A percentile compares a stretch with the other conserved stretches of the same genome.
Conservation (phyloP, 2,113 vertebrate species). For the Xiphophorus couchianus region DNA sequence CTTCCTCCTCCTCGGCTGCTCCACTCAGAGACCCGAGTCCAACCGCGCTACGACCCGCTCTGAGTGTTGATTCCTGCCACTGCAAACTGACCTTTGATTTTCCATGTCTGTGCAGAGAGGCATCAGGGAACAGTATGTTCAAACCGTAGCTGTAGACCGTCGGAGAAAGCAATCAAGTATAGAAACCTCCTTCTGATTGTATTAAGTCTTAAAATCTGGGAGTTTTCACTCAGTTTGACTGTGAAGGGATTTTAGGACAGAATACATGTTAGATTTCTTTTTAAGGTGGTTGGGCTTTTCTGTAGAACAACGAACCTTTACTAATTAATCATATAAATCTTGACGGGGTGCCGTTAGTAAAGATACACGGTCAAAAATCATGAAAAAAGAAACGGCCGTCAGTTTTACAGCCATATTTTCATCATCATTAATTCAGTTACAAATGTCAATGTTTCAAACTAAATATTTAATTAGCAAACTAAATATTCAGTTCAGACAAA, state of each 20-base stretch:
- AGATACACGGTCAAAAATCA: too few species aligned
- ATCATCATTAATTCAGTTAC: too few species aligned
- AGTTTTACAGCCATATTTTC: too few species aligned
- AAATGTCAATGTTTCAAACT: too few species aligned
- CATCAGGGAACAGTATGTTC: conserved; percentile 86
- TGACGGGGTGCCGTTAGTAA: background rate
- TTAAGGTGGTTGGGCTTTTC: conserved; percentile 32
- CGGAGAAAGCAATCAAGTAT: conserved; percentile 18
- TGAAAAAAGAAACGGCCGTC: too few species aligned
- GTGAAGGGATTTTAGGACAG: conserved; percentile 55
- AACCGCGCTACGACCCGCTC: background rate
- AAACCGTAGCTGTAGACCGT: conserved; percentile 72
- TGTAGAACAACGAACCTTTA: background rate
- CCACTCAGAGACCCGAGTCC: background rate
- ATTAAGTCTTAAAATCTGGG: conserved; percentile 51
- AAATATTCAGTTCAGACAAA: too few species aligned
- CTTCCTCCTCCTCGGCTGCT: conserved; percentile 14
- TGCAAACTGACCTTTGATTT: conserved; percentile 74
- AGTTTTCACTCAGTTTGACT: background rate
- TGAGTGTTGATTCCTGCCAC: conserved; percentile 62
- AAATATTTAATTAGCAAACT: too few species aligned
- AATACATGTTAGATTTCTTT: background rate
- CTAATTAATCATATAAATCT: too few species aligned
- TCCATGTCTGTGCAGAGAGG: conserved; percentile 81
- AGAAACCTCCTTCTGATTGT: background rate